Base-by-base conservation (phyloP, 2,888 invertebrate species). In the Rhodophaea formosa region DNA sequence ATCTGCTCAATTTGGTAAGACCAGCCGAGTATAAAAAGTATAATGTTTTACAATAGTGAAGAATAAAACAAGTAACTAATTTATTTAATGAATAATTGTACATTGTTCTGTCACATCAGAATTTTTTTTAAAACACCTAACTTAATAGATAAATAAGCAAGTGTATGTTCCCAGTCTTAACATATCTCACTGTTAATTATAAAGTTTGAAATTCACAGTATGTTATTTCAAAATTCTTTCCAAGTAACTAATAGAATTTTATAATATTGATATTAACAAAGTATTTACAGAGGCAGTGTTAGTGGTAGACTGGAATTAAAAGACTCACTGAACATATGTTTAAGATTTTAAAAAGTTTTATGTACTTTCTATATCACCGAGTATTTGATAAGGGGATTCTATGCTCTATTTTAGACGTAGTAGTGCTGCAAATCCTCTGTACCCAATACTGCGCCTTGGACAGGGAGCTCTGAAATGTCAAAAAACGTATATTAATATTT, bases 381-480 rank as follows among this genome's bases (percentile, higher is more conserved):
- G 53, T 60, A 56, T 61, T 63, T 60, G 56, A 45, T 53, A 52
- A 49, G 17, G n/a, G 17, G 29, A 58, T 56, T 61, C 51, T 62
- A 54, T 46, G 53, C 43, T 60, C 59, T 59, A 56, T 58, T 61
- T 70, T 82, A 84, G 55, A 71, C 70, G 58, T 77, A 74, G 70
- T 88, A 88, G 66, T 88, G 82, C 66, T 89, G 87, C 70, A 88
- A 69, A 55, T 88, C 84, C 66, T 88, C 90, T 57, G 79, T 74
- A 58, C 80, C 82, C 60, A 87, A 67, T 61, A 77, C 78, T 57
- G 79, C 68, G 53, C 78, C 76, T 57, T 86, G 80, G 43, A 70
- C 71, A 60, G 89, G 87, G 66, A 83, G 63, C 70, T 89, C 90
- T 91, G 88, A 29, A 85, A 88, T 62, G 32, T 44, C 43, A 65